Conservation (phyloP, 1,140 invertebrate genomes). For the Chlorops oryzae region DNA sequence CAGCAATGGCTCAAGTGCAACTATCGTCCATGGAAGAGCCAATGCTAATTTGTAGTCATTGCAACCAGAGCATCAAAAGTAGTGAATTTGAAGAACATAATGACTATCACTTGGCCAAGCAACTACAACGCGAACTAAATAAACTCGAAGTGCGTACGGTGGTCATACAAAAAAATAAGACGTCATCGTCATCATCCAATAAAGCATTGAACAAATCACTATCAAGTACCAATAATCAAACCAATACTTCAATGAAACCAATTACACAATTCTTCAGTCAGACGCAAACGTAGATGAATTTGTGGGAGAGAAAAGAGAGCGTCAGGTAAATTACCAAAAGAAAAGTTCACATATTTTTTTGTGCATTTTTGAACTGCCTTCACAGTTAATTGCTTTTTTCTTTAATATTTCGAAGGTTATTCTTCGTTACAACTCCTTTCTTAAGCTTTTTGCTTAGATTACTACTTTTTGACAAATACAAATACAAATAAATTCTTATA, state of each 20-base stretch:
- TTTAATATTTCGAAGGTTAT: background rate
- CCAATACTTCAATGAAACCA: slow-evolving; percentile 20
- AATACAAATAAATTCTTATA: too few relatives aligned
- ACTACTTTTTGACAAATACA: slow-evolving; percentile 8
- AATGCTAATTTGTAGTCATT: slow-evolving; percentile 57
- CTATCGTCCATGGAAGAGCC: too few relatives aligned
- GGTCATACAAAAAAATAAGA: slow-evolving; percentile 20
- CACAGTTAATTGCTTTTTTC: background rate
- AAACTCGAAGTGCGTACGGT: slow-evolving; percentile 29
- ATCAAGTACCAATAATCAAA: slow-evolving; percentile 13
- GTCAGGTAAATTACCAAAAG: background rate
- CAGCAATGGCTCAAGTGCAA: slow-evolving; percentile 17
- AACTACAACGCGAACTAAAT: slow-evolving; percentile 50
- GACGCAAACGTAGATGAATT: slow-evolving; percentile 17
- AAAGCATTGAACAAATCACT: slow-evolving; percentile 20
- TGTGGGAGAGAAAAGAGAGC: background rate
- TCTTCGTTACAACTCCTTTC: background rate
- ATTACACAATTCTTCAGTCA: slow-evolving; percentile 39
- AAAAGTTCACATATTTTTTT: background rate
- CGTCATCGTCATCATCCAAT: slow-evolving; percentile 2
- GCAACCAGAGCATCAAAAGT: slow-evolving; percentile 55
- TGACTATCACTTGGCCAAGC: slow-evolving; percentile 67
- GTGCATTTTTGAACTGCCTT: background rate
- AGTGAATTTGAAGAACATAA: slow-evolving; percentile 58
- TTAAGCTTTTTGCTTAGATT: background rate